A percentile compares a stretch with the other conserved stretches of the same genome.
Conservation (phyloP, 2,797 vertebrate genomes). For the Bradypus variegatus region DNA sequence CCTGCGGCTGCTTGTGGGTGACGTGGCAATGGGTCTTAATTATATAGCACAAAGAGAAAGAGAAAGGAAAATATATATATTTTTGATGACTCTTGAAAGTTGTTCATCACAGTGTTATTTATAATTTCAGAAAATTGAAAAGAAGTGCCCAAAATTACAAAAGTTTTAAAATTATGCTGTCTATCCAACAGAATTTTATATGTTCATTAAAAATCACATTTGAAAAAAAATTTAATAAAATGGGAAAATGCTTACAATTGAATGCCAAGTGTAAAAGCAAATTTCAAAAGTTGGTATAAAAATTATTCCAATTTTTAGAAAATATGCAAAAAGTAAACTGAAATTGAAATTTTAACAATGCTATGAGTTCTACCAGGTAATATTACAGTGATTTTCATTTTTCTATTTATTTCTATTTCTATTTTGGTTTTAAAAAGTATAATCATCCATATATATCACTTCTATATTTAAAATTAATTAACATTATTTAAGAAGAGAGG, state of each 20-base stretch:
- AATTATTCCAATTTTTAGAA: background rate
- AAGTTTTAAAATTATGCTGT: background rate
- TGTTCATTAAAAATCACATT: background rate
- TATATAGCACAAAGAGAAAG: background rate
- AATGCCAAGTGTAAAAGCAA: background rate
- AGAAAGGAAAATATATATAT: background rate
- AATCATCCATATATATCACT: background rate
- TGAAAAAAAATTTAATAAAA: constrained; percentile 2
- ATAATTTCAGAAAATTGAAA: background rate
- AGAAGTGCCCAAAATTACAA: constrained; percentile 7
- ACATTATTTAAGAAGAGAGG: background rate
- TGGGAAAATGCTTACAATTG: background rate
- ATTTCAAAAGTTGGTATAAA: background rate
- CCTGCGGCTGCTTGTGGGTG: background rate
- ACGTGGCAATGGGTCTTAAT: background rate
- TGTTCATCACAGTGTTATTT: background rate
- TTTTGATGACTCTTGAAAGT: background rate
- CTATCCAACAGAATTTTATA: constrained; percentile 3
- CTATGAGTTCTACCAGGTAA: background rate
- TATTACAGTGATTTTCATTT: background rate
- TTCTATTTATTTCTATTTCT: background rate
- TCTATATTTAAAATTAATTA: constrained; percentile 12
- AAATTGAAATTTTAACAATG: background rate
- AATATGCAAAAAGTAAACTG: background rate
- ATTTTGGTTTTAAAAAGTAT: background rate